Percentiles rank a stretch among this genome's conserved stretches.
Conservation (phyloP, 2,888 invertebrate species). For the Rhyacophila evoluta region DNA sequence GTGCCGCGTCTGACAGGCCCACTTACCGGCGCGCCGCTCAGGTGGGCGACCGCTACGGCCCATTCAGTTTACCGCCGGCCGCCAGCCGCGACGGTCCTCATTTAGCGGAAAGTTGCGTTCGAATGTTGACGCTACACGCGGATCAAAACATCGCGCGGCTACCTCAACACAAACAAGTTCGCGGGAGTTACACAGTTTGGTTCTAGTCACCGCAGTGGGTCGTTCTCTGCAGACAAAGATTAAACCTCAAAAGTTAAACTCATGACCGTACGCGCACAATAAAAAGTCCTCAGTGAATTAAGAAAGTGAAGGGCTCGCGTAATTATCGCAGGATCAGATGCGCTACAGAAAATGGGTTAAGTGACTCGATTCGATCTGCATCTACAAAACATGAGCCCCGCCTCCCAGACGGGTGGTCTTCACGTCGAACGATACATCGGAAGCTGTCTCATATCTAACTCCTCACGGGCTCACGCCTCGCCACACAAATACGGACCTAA, state of each 20-base stretch:
- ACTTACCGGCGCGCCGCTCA: conserved; percentile 64
- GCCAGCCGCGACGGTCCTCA: conserved; percentile 63
- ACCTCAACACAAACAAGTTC: background rate
- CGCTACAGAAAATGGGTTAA: conserved; percentile 77
- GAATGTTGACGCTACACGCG: conserved; percentile 59
- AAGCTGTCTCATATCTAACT: conserved; percentile 70
- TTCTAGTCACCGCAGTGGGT: background rate
- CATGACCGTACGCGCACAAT: too few species aligned
- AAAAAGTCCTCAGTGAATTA: conserved; percentile 55
- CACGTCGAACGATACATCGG: conserved; percentile 76
- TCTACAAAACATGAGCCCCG: conserved; percentile 50
- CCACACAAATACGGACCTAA: conserved; percentile 48
- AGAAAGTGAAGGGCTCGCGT: conserved; percentile 64
- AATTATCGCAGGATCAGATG: conserved; percentile 51
- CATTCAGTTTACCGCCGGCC: conserved; percentile 65
- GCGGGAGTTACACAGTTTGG: background rate
- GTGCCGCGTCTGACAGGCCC: conserved; percentile 57
- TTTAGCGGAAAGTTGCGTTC: conserved; percentile 56
- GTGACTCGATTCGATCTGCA: conserved; percentile 64
- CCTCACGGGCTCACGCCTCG: conserved; percentile 50
- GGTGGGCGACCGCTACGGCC: conserved; percentile 57
- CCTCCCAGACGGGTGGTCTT: conserved; percentile 62
- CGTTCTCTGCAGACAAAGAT: background rate
- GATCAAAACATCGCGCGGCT: conserved; percentile 1
- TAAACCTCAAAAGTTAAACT: background rate